Percentiles rank a stretch among this genome's conserved stretches.
phyloP scores from a whole-genome alignment of 2,113 vertebrate genomes.

The Podarcis raffonei region DNA sequence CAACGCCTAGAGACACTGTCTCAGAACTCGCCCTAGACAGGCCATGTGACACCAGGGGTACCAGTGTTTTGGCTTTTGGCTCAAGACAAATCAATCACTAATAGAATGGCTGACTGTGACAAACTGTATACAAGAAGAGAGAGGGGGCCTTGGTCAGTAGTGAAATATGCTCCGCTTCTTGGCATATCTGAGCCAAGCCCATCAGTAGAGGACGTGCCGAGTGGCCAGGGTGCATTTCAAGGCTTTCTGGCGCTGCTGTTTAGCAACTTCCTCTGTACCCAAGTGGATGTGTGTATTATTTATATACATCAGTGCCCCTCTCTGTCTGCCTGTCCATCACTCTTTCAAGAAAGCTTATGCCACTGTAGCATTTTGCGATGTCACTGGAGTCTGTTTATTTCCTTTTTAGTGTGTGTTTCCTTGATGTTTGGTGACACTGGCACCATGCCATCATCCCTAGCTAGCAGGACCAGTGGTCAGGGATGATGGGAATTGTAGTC shows the following conservation, averaged over 20 bases:
- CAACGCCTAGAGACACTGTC: conserved; percentile 72
- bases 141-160: not conserved
- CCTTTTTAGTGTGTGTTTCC: not conserved
- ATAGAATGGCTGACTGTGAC: not conserved
- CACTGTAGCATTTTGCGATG: not conserved
- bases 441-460: not conserved
- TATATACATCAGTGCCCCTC: too few species aligned
- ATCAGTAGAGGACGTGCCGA: conserved; percentile 32
- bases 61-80: conserved; percentile 61
- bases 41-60: conserved; percentile 63
- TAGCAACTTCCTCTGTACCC: conserved; percentile 1
- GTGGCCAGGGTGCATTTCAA: not conserved
- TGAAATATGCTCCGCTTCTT: conserved; percentile 35
- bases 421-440: not conserved
- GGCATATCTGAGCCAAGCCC: not conserved
- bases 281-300: not conserved
- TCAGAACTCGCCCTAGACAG: conserved; percentile 58
- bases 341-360: not conserved
- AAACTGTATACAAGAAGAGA: not conserved
- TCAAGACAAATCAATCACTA: conserved; percentile 56
- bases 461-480: too few species aligned
- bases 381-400: not conserved
- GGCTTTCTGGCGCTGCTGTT: not conserved
- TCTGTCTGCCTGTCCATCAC: too few species aligned
- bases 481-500: too few species aligned